Evolutionary conservation across 2,797 vertebrate genomes (phyloP).

Genomic region (Urophycis tenuis): DNA sequence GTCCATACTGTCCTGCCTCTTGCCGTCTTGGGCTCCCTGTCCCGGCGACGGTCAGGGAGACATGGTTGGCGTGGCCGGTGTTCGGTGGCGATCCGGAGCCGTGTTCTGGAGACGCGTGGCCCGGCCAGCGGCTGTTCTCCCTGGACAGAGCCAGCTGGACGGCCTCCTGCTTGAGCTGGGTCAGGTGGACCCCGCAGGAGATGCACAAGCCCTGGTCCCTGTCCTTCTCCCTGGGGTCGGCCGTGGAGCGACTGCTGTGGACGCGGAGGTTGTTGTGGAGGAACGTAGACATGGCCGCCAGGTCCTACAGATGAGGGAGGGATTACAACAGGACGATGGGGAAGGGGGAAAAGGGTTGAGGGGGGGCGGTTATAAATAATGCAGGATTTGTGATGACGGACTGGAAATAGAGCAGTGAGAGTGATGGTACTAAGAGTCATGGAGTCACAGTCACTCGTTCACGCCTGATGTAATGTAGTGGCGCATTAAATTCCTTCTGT

Average conservation of each 20-base stretch:
- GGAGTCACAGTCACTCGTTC: constrained; percentile 14
- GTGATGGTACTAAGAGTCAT: constrained; percentile 5
- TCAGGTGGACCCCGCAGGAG: constrained; percentile 81
- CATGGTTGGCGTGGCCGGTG: constrained; percentile 7
- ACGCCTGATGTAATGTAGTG: constrained; percentile 3
- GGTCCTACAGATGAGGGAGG: constrained; percentile 70
- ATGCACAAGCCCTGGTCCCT: constrained; percentile 79
- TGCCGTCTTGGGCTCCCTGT: constrained; percentile 37
- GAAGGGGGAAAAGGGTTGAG: not conserved
- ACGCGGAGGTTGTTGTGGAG: constrained; percentile 88
- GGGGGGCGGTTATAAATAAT: not conserved
- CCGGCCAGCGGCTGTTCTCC: constrained; percentile 78
- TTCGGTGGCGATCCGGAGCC: constrained; percentile 63
- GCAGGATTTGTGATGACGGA: constrained; percentile 1
- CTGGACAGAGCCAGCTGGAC: constrained; percentile 85
- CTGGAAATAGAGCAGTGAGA: constrained; percentile 6
- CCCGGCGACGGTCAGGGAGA: not conserved
- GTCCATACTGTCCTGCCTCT: constrained; percentile 39
- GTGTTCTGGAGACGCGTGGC: constrained; percentile 56
- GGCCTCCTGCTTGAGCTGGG: constrained; percentile 91
- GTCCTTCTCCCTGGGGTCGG: constrained; percentile 74
- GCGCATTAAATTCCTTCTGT: not conserved
- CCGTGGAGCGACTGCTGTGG: constrained; percentile 70
- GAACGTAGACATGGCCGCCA: constrained; percentile 71
- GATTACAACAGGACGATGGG: constrained; percentile 21